These are phyloP conservation scores for Drosophila ficusphila DNA, from an alignment of 1,140 invertebrate genomes.

Conservation along the genomic window DNA sequence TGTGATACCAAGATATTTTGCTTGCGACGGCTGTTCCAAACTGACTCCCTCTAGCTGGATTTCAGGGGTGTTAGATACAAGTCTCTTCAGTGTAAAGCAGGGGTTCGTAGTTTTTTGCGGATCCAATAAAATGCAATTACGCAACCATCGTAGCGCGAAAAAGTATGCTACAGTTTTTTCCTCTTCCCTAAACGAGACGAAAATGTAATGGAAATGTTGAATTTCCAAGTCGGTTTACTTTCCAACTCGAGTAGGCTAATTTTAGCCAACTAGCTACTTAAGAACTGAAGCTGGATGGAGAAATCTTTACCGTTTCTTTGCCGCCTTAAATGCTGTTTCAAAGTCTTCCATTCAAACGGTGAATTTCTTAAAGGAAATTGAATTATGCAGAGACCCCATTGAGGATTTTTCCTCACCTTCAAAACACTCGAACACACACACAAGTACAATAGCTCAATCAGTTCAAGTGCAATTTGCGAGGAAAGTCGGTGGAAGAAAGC, in stretches of 20 bases:
- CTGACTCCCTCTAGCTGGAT: no score
- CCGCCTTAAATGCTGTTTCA: conserved; percentile 21
- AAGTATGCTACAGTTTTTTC: conserved; percentile 2
- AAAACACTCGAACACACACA: background rate
- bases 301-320: background rate
- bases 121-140: conserved; percentile 1
- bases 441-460: conserved; percentile 62
- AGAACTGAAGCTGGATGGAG: background rate
- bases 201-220: background rate
- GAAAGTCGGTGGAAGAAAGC: background rate
- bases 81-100: no score
- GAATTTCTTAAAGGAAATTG: conserved; percentile 41
- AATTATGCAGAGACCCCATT: conserved; percentile 38
- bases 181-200: background rate
- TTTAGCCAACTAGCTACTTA: background rate
- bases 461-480: conserved; percentile 68
- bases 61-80: no score
- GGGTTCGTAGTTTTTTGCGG: background rate
- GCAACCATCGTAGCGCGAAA: background rate
- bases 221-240: background rate
- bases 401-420: conserved; percentile 12
- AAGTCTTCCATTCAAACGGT: conserved; percentile 32
- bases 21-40: no score
- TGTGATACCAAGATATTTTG: no score
- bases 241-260: background rate